Conservation (phyloP, 2,888 invertebrate genomes). For the Prosopocoilus inquinatus region DNA sequence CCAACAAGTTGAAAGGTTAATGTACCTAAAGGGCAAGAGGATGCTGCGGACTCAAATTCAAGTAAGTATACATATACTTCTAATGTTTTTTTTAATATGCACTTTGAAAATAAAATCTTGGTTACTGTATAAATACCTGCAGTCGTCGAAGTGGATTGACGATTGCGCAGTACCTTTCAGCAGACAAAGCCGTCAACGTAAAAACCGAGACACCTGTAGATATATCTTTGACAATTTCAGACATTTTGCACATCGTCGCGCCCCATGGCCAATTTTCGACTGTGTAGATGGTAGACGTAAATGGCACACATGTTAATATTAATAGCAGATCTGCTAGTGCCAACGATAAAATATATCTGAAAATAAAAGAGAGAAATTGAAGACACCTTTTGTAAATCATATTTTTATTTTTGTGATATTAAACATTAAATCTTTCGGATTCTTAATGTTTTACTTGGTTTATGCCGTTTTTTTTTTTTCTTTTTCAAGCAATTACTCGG, state of each 20-base stretch:
- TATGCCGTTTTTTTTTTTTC: too few relatives aligned
- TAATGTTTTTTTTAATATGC: too few relatives aligned
- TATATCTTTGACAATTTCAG: slow-evolving; percentile 80
- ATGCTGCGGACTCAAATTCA: too few relatives aligned
- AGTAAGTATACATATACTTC: too few relatives aligned
- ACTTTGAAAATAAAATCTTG: too few relatives aligned
- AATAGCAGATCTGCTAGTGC: slow-evolving; percentile 84
- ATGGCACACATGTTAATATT: slow-evolving; percentile 80
- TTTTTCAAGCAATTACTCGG: too few relatives aligned
- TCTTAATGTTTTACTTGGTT: too few relatives aligned
- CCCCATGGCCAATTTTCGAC: slow-evolving; percentile 83
- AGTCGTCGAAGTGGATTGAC: slow-evolving; percentile 73
- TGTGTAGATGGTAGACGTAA: slow-evolving; percentile 79
- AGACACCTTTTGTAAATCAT: too few relatives aligned
- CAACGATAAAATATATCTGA: slow-evolving; percentile 76
- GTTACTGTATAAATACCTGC: slow-evolving; percentile 48
- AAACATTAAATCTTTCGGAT: too few relatives aligned
- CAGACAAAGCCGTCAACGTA: slow-evolving; percentile 82
- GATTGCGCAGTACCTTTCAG: slow-evolving; percentile 83
- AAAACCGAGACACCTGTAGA: slow-evolving; percentile 89
- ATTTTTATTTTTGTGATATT: too few relatives aligned
- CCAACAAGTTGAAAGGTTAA: too few relatives aligned
- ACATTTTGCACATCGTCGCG: slow-evolving; percentile 70
- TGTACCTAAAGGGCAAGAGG: too few relatives aligned
- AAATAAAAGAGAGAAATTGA: slow-evolving; percentile 21